phyloP scores from a whole-genome alignment of 2,797 vertebrate species.

The Acrocephalus scirpaceus region DNA sequence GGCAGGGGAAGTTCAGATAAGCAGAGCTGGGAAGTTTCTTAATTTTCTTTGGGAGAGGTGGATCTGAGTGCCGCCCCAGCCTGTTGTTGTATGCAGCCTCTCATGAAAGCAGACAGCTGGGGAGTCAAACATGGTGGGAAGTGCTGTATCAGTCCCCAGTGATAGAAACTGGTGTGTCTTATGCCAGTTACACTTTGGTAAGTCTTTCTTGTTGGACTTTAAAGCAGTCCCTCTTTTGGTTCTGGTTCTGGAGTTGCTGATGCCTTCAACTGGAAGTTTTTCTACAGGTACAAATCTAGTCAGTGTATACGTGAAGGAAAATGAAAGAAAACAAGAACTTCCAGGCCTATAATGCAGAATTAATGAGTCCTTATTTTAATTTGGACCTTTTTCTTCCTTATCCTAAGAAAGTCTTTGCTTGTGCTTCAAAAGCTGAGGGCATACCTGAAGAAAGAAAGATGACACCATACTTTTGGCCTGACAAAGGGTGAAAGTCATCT shows the following conservation, averaged over 20 bases:
- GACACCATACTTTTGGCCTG: background rate
- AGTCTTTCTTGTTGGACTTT: background rate
- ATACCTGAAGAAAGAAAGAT: background rate
- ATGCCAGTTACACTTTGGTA: background rate
- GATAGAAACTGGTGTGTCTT: background rate
- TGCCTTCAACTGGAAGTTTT: background rate
- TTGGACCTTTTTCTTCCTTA: background rate
- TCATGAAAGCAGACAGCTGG: background rate
- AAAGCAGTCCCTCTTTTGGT: background rate
- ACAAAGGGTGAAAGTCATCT: background rate
- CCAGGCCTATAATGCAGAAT: background rate
- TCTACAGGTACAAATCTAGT: background rate
- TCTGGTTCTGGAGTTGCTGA: background rate
- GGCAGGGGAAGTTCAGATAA: background rate
- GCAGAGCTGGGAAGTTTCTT: background rate
- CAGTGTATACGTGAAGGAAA: background rate
- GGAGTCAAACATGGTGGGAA: background rate
- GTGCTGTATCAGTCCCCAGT: background rate
- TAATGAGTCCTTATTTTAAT: background rate
- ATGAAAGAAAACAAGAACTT: background rate
- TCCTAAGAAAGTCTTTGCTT: background rate
- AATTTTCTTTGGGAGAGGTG: background rate
- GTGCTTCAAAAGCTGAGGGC: background rate
- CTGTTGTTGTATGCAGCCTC: background rate
- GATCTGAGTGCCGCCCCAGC: background rate